These are phyloP conservation scores for Petaurus breviceps DNA, from an alignment of 2,113 vertebrate genomes.

Conservation along the genomic window DNA sequence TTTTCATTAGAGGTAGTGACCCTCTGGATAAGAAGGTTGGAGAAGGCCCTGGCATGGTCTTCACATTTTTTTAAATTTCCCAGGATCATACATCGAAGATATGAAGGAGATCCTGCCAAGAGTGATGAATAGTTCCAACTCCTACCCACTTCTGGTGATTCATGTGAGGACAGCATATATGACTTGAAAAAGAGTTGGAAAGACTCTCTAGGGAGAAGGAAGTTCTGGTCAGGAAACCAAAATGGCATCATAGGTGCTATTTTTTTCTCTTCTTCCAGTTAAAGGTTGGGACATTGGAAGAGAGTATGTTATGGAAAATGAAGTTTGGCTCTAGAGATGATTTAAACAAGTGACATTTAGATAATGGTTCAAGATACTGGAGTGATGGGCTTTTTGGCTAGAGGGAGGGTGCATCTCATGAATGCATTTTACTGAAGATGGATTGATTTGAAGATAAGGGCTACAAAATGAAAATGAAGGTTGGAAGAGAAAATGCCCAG, in stretches of 20 bases:
- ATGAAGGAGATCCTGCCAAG: not conserved
- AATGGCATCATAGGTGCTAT: not conserved
- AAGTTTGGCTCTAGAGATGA: not conserved
- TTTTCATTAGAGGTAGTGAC: not conserved
- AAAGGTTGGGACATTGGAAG: not conserved
- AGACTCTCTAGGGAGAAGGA: not conserved
- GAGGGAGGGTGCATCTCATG: not conserved
- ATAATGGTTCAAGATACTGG: not conserved
- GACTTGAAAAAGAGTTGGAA: too few species aligned
- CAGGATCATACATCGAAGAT: not conserved
- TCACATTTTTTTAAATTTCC: not conserved
- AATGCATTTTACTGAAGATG: not conserved
- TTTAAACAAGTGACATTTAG: not conserved
- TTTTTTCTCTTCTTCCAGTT: not conserved
- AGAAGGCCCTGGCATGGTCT: not conserved
- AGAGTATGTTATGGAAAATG: not conserved
- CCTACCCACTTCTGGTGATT: not conserved
- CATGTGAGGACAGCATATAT: not conserved
- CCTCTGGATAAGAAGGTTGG: not conserved
- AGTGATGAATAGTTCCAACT: not conserved
- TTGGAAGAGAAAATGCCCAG: not conserved
- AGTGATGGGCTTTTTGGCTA: not conserved
- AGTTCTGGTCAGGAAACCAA: not conserved
- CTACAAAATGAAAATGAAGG: not conserved
- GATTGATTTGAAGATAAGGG: not conserved